Base-by-base conservation (phyloP, 2,888 invertebrate genomes). In the Hofmannophila pseudospretella region DNA sequence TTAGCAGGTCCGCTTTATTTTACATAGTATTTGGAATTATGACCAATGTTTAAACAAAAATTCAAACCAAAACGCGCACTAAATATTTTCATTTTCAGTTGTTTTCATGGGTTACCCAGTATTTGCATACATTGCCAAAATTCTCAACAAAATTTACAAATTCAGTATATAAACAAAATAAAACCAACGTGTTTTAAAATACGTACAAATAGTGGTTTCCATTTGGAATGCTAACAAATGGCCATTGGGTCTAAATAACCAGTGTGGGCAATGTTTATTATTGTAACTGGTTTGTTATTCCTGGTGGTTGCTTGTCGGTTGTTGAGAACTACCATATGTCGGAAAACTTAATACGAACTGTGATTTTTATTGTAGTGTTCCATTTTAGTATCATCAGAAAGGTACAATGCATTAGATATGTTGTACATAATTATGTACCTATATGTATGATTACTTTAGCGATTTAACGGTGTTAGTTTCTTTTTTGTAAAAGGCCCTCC, bases 201-300 rank as follows among this genome's bases (percentile, higher is more conserved):
- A 31, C 36, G 22, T 8, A 31, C 36, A 36, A 33, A 39, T 26
- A 38, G 4, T 41, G 32, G 33, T 32, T 48, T 39, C 34, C 30
- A 33, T 16, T 43, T 25, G 48, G 48, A 62, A 61, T 52, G 49
- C 47, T 48, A 56, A 57, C 54, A 58, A 58, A 51, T 39, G 33
- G 33, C 40, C 47, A 44, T 47, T 46, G 42, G 49, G 45, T 44
- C 43, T 50, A 49, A 58, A 55, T 54, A 55, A 47, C 47, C 37
- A 41, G 40, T 38, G 36, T 36, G 36, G 28, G 37, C 47, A 42
- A 36, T 38, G 42, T 78, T 78, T 78, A 63, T 76, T 77, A 49
- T 74, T 67, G 42, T 62, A 67, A 61, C 60, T 66, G 67, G 58
- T 45, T 41, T 55, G 51, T 49, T 59, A 51, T 56, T 56, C 39